A percentile compares a stretch with the other conserved stretches of the same genome.
Evolutionary conservation across 1,140 invertebrate species (phyloP).

Genomic region (Lasioglossum albipes): DNA sequence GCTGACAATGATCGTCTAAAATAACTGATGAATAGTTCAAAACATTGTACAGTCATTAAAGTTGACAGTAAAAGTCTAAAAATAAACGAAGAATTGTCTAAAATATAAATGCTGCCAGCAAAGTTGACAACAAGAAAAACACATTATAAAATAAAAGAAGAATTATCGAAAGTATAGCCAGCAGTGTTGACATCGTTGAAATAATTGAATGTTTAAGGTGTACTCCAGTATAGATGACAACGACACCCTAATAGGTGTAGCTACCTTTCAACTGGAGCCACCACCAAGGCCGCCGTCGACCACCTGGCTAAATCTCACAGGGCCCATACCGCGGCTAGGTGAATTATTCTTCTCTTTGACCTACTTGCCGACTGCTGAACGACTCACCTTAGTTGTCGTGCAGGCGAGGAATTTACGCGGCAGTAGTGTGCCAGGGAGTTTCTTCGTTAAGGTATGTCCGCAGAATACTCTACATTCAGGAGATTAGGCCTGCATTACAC

Average conservation of each 20-base stretch:
- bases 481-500: no score
- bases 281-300: constrained; percentile 77
- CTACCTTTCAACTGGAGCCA: constrained; percentile 80
- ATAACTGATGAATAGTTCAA: no score
- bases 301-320: constrained; percentile 80
- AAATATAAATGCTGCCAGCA: no score
- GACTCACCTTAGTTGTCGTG: constrained; percentile 82
- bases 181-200: no score
- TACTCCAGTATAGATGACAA: constrained; percentile 66
- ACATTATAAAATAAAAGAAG: no score
- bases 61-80: no score
- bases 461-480: no score
- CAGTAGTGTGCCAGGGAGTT: constrained; percentile 70
- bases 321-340: constrained; percentile 82
- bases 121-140: no score
- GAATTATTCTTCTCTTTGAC: constrained; percentile 83
- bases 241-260: constrained; percentile 72
- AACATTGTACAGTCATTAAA: no score
- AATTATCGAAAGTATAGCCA: neutral
- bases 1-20: no score
- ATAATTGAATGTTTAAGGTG: constrained; percentile 60
- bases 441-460: constrained; percentile 74
- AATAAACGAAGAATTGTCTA: no score
- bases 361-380: constrained; percentile 82
- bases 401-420: constrained; percentile 81